These are phyloP conservation scores for Patella ulyssiponensis DNA, from an alignment of 2,888 invertebrate species.

Conservation along the genomic window DNA sequence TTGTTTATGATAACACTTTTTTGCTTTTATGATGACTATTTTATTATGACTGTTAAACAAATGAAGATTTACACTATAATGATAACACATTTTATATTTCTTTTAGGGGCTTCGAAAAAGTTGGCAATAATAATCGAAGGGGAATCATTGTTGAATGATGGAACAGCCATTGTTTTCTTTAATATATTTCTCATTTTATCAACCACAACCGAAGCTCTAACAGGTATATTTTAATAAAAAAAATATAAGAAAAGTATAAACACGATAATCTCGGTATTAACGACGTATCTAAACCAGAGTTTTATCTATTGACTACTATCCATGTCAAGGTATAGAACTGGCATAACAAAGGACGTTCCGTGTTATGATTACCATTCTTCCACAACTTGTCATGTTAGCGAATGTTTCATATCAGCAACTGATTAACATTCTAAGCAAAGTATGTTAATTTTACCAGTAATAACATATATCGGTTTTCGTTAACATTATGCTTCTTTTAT, in stretches of 20 bases:
- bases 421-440: too few relatives aligned
- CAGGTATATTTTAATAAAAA: conserved; percentile 26
- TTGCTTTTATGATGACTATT: neutral
- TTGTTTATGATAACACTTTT: neutral
- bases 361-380: too few relatives aligned
- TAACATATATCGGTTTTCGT: too few relatives aligned
- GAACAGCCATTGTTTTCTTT: conserved; percentile 73
- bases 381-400: neutral
- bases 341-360: too few relatives aligned
- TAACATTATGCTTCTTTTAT: conserved; percentile 10
- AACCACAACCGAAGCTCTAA: conserved; percentile 39
- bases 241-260: too few relatives aligned
- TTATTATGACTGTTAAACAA: neutral
- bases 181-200: conserved; percentile 62
- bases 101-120: conserved; percentile 60
- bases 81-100: neutral
- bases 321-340: too few relatives aligned
- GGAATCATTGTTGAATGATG: conserved; percentile 73
- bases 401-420: neutral
- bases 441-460: too few relatives aligned
- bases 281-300: too few relatives aligned
- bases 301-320: too few relatives aligned
- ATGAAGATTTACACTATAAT: too few relatives aligned
- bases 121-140: conserved; percentile 72
- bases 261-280: too few relatives aligned